Percentiles rank a stretch among this genome's conserved stretches.
phyloP scores from a whole-genome alignment of 2,888 invertebrate genomes.

The Keiferia lycopersicella region DNA sequence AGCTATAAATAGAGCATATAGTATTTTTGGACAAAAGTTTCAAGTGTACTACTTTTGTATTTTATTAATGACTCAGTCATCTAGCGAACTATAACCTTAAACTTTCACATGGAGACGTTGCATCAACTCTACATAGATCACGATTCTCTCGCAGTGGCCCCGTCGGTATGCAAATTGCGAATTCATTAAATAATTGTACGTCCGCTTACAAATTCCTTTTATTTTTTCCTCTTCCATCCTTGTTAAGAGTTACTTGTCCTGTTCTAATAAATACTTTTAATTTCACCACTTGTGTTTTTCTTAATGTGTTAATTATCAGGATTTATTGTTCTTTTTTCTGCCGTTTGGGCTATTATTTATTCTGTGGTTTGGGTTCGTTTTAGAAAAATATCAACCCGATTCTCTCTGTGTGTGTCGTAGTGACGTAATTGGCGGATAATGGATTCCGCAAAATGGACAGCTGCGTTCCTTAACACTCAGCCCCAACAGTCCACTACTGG shows the following conservation, averaged over 20 bases:
- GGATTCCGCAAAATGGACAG: too few species aligned
- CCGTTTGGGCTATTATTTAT: neutral
- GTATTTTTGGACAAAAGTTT: too few species aligned
- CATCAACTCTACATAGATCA: constrained; percentile 45
- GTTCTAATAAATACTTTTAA: constrained; percentile 54
- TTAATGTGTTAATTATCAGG: neutral
- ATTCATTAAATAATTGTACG: constrained; percentile 71
- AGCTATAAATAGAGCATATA: too few species aligned
- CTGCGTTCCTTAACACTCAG: too few species aligned
- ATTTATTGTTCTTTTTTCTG: neutral
- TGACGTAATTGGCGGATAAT: too few species aligned
- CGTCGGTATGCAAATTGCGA: constrained; percentile 76
- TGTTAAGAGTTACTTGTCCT: constrained; percentile 66
- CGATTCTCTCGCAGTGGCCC: constrained; percentile 56
- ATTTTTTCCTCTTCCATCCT: constrained; percentile 51
- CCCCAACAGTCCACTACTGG: too few species aligned
- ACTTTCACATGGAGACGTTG: neutral
- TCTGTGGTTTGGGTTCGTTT: too few species aligned
- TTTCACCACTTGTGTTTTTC: neutral
- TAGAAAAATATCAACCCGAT: too few species aligned
- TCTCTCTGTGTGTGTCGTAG: too few species aligned
- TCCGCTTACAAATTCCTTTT: constrained; percentile 52
- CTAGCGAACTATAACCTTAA: too few species aligned
- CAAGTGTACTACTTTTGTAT: too few species aligned
- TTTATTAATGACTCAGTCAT: too few species aligned